Conservation (phyloP, 2,113 vertebrate genomes). For the Hiodon tergisus region DNA sequence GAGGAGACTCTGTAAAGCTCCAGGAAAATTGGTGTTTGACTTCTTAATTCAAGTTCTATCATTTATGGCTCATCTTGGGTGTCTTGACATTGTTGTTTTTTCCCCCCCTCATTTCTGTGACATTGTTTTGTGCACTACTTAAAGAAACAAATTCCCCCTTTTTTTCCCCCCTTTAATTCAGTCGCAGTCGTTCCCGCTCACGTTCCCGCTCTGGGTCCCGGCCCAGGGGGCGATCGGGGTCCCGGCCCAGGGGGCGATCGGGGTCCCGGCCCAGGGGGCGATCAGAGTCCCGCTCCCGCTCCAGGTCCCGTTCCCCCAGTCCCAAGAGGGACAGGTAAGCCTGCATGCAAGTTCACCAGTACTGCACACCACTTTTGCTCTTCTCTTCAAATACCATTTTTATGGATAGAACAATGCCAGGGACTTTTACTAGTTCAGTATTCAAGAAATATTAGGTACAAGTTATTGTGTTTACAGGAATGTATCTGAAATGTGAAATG, state of each 20-base stretch:
- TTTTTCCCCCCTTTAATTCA: background rate
- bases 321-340: constrained; percentile 33
- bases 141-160: background rate
- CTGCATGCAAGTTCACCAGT: background rate
- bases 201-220: constrained; percentile 38
- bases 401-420: background rate
- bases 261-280: constrained; percentile 42
- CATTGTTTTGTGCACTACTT: background rate
- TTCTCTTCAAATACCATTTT: background rate
- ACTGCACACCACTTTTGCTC: background rate
- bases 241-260: constrained; percentile 37
- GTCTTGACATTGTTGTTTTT: too few relatives aligned
- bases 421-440: background rate
- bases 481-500: constrained; percentile 14
- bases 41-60: too few relatives aligned
- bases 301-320: constrained; percentile 13
- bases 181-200: constrained; percentile 4
- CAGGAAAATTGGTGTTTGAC: too few relatives aligned
- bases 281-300: constrained; percentile 44
- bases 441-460: constrained; percentile 1
- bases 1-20: too few relatives aligned
- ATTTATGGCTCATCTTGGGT: too few relatives aligned
- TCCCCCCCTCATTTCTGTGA: background rate
- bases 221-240: constrained; percentile 33
- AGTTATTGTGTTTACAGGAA: constrained; percentile 17